Evolutionary conservation across 2,888 invertebrate genomes (phyloP).

Genomic region (Caenorhabditis sp.): DNA sequence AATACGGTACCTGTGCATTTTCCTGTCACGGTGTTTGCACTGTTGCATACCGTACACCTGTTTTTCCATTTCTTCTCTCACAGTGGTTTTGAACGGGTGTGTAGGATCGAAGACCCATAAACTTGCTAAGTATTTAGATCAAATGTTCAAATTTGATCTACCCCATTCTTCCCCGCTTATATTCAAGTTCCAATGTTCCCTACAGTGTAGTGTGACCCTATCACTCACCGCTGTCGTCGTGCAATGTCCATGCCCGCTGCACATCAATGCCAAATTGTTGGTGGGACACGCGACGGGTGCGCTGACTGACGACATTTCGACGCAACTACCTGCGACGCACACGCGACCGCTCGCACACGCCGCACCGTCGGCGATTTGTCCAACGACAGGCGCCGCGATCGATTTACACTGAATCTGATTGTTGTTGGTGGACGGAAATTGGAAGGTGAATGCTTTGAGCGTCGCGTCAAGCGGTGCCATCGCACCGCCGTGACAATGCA

Average conservation of each 20-base stretch:
- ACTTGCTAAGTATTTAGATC: too few relatives aligned
- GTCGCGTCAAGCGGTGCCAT: conserved; percentile 79
- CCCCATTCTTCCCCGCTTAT: too few relatives aligned
- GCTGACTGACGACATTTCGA: conserved; percentile 54
- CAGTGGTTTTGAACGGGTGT: too few relatives aligned
- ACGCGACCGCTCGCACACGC: conserved; percentile 58
- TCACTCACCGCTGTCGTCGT: conserved; percentile 43
- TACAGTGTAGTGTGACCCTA: too few relatives aligned
- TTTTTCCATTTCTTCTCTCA: too few relatives aligned
- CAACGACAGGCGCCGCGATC: conserved; percentile 53
- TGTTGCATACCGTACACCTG: too few relatives aligned
- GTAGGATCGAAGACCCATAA: too few relatives aligned
- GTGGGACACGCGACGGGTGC: conserved; percentile 79
- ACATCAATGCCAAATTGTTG: conserved; percentile 86
- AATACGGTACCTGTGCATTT: too few relatives aligned
- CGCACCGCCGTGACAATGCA: conserved; percentile 87
- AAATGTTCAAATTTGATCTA: too few relatives aligned
- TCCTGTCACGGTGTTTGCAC: background rate
- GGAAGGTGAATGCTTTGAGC: conserved; percentile 84
- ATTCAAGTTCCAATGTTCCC: too few relatives aligned
- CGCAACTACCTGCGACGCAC: conserved; percentile 54
- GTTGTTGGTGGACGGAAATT: conserved; percentile 83
- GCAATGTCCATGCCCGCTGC: conserved; percentile 87
- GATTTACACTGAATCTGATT: conserved; percentile 77
- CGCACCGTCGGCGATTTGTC: conserved; percentile 59